phyloP scores from a whole-genome alignment of 2,797 vertebrate species.

The Leucoraja ocellata region DNA sequence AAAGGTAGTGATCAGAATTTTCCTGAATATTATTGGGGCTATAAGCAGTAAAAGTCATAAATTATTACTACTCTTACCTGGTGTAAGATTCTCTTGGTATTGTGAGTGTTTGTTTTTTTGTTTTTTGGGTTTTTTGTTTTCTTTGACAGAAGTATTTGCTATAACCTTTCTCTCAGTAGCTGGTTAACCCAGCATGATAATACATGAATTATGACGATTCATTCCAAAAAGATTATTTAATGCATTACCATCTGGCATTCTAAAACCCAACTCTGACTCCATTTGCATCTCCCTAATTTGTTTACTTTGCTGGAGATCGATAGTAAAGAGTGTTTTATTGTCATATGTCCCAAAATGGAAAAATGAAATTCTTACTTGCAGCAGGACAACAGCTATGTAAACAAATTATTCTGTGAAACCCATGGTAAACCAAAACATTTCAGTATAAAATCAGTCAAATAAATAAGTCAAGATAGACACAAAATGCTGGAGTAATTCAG shows the following conservation, averaged over 20 bases:
- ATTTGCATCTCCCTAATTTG: too few species aligned
- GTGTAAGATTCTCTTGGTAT: not conserved
- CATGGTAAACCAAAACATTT: too few species aligned
- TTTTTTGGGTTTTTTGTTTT: not conserved
- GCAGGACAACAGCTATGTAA: too few species aligned
- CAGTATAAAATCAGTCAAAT: too few species aligned
- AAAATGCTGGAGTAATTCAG: too few species aligned
- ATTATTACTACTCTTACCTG: not conserved
- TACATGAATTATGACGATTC: not conserved
- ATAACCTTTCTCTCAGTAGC: not conserved
- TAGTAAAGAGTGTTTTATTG: too few species aligned
- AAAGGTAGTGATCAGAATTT: slow-evolving; percentile 67
- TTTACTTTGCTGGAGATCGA: too few species aligned
- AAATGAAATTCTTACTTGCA: too few species aligned
- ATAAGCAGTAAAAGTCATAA: not conserved
- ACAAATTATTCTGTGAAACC: too few species aligned
- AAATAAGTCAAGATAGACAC: too few species aligned
- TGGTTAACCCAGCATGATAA: not conserved
- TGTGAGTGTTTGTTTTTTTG: not conserved
- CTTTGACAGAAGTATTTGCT: not conserved
- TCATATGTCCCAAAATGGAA: too few species aligned
- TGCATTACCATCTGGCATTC: not conserved
- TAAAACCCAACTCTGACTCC: not conserved
- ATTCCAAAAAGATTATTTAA: not conserved
- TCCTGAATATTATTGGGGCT: not conserved